A percentile compares a stretch with the other conserved stretches of the same genome.
phyloP scores from a whole-genome alignment of 1,140 invertebrate genomes.

The Ostrea denselamellosa region DNA sequence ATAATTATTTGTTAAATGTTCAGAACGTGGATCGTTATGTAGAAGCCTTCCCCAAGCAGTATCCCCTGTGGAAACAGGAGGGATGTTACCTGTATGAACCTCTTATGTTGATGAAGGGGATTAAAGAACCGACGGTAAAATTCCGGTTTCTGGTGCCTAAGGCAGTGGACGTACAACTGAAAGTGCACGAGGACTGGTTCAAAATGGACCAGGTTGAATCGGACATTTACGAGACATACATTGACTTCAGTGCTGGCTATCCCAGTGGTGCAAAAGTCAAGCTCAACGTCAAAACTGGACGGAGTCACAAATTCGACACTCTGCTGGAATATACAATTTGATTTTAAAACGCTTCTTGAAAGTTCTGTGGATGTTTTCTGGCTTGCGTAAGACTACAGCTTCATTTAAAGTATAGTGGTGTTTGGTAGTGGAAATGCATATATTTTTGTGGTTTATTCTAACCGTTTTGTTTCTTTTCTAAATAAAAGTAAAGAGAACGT shows the following conservation, averaged over 20 bases:
- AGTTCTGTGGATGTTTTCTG: too few relatives aligned
- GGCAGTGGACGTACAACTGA: conserved; percentile 74
- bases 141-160: conserved; percentile 73
- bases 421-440: too few relatives aligned
- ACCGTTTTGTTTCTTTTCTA: too few relatives aligned
- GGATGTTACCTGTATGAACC: conserved; percentile 77
- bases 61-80: conserved; percentile 77
- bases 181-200: conserved; percentile 77
- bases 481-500: too few relatives aligned
- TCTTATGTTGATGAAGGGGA: conserved; percentile 64
- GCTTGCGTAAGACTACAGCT: too few relatives aligned
- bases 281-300: conserved; percentile 70
- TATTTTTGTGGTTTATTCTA: too few relatives aligned
- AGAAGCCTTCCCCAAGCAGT: conserved; percentile 77
- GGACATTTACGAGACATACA: conserved; percentile 71
- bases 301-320: conserved; percentile 71
- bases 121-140: conserved; percentile 60
- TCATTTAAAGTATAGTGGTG: too few relatives aligned
- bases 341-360: too few relatives aligned
- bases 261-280: conserved; percentile 71
- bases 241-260: conserved; percentile 67
- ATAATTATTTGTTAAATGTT: conserved; percentile 76
- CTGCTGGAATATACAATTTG: conserved; percentile 72
- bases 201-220: conserved; percentile 70
- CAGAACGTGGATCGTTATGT: conserved; percentile 61